Percentiles rank a stretch among this genome's conserved stretches.
Conservation (phyloP, 2,888 invertebrate genomes). For the Epinotia bilunana region DNA sequence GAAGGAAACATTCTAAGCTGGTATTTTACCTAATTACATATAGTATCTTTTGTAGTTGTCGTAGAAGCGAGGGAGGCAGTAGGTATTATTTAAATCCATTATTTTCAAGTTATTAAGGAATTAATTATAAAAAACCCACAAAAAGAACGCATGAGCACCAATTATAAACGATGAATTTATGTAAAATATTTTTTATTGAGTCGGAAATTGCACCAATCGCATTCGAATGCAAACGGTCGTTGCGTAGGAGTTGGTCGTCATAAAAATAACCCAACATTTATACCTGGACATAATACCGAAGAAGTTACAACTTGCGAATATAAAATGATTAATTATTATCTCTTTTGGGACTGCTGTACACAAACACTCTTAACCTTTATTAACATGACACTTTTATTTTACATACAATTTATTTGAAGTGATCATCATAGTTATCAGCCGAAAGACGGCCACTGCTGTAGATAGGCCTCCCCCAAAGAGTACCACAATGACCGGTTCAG, state of each 20-base stretch:
- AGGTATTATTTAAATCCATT: too few relatives aligned
- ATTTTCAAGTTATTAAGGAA: too few relatives aligned
- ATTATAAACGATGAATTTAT: not conserved
- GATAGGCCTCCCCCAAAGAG: too few relatives aligned
- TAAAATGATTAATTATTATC: constrained; percentile 26
- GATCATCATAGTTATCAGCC: too few relatives aligned
- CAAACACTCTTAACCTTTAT: not conserved
- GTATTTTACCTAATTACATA: too few relatives aligned
- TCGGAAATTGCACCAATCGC: constrained; percentile 4
- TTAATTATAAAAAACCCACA: not conserved
- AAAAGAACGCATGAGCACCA: too few relatives aligned
- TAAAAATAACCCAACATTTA: constrained; percentile 19
- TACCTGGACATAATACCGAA: constrained; percentile 6
- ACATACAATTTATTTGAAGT: not conserved
- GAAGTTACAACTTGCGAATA: constrained; percentile 10
- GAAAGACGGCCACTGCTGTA: too few relatives aligned
- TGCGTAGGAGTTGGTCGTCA: constrained; percentile 32
- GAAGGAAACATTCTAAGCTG: too few relatives aligned
- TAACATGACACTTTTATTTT: not conserved
- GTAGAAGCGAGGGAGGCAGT: too few relatives aligned
- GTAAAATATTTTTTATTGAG: not conserved
- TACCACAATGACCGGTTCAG: too few relatives aligned
- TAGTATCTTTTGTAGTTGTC: too few relatives aligned
- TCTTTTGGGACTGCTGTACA: constrained; percentile 4
- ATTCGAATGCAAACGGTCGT: constrained; percentile 27